Conservation (phyloP, 2,113 vertebrate species). For the Oceanites oceanicus region DNA sequence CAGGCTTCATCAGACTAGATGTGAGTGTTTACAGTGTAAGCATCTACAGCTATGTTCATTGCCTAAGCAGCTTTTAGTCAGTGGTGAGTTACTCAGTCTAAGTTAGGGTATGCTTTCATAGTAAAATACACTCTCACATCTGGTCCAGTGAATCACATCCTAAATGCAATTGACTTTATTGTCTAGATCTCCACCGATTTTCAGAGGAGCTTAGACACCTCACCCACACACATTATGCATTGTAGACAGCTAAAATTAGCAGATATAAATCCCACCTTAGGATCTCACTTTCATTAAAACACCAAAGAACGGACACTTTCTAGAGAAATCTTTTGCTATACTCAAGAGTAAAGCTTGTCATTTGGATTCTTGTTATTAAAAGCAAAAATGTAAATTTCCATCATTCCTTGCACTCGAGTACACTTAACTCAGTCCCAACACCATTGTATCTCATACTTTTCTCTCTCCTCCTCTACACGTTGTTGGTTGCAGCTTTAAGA, state of each 20-base stretch:
- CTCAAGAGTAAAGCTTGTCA: background rate
- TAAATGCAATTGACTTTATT: background rate
- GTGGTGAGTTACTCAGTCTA: background rate
- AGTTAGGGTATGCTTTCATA: background rate
- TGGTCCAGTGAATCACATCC: background rate
- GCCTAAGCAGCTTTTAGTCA: background rate
- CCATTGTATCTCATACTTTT: background rate
- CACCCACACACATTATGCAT: background rate
- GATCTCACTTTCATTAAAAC: background rate
- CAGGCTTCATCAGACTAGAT: background rate
- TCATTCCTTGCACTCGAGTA: background rate
- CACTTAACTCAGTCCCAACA: background rate
- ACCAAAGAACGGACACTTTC: background rate
- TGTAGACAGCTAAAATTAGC: background rate
- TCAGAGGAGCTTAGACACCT: background rate
- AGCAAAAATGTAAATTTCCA: background rate
- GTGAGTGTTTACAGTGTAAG: background rate
- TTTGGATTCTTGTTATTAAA: background rate
- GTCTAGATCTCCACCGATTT: background rate
- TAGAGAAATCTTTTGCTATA: background rate
- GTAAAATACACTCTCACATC: background rate
- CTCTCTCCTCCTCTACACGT: background rate
- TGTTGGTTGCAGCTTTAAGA: background rate
- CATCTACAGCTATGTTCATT: background rate
- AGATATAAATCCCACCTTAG: background rate